These are phyloP conservation scores for Miltochrista miniata DNA, from an alignment of 2,888 invertebrate species.

Conservation along the genomic window DNA sequence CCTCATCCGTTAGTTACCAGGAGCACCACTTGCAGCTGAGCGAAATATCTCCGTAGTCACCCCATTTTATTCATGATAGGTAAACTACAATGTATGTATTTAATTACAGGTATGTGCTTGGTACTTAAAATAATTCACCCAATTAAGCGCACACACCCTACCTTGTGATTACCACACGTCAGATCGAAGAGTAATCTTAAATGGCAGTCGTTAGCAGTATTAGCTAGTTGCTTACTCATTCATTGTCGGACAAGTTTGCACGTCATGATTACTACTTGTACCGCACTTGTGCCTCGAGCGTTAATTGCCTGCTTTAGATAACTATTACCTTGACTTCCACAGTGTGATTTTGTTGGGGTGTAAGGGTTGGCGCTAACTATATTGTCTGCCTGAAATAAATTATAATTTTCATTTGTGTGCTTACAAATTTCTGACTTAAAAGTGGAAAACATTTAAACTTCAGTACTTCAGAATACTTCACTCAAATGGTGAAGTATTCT, in stretches of 20 bases:
- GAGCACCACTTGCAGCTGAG: no score
- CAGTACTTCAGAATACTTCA: no score
- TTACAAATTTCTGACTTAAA: no score
- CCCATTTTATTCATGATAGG: no score
- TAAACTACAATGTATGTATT: no score
- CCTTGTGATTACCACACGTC: not conserved
- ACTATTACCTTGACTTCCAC: conserved; percentile 36
- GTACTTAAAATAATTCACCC: not conserved
- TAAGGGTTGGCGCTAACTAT: not conserved
- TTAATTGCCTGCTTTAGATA: conserved; percentile 59
- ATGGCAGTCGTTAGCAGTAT: conserved; percentile 26
- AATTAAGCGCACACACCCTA: not conserved
- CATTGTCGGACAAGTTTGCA: conserved; percentile 54
- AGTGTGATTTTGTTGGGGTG: conserved; percentile 38
- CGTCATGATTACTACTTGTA: conserved; percentile 62
- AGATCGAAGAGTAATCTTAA: conserved; percentile 10
- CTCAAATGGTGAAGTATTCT: no score
- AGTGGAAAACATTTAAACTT: no score
- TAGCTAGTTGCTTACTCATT: conserved; percentile 57
- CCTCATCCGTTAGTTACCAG: no score
- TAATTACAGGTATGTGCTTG: no score
- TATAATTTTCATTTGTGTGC: no score
- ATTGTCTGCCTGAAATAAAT: no score
- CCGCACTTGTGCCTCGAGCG: conserved; percentile 42
- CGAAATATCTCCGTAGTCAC: no score